Evolutionary conservation across 2,888 invertebrate species (phyloP).

Genomic region (Cinara cedri): DNA sequence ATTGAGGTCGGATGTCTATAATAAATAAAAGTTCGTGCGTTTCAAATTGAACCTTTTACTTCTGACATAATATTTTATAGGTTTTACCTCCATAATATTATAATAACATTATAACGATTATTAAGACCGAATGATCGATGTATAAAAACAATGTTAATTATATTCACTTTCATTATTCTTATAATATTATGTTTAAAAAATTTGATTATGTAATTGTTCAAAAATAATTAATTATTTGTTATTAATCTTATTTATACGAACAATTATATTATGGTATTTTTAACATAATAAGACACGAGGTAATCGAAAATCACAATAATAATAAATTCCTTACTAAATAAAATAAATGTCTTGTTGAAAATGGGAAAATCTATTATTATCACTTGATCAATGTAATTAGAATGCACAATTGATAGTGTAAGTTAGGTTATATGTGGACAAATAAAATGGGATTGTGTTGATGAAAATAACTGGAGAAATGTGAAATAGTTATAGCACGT

Average conservation of each 20-base stretch:
- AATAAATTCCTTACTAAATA: too few species aligned
- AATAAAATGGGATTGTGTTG: too few species aligned
- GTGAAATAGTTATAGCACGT: background rate
- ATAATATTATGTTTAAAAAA: background rate
- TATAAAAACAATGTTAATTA: background rate
- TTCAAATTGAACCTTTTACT: background rate
- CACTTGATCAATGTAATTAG: too few species aligned
- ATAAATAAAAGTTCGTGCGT: background rate
- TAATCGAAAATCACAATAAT: too few species aligned
- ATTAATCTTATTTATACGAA: too few species aligned
- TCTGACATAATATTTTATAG: background rate
- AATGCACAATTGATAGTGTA: too few species aligned
- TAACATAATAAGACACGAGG: too few species aligned
- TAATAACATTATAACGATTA: background rate
- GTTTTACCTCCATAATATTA: too few species aligned
- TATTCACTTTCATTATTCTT: conserved; percentile 10
- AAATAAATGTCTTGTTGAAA: too few species aligned
- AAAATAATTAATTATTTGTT: background rate
- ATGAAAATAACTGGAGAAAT: background rate
- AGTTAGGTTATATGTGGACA: too few species aligned
- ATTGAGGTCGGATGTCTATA: background rate
- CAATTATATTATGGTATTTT: background rate
- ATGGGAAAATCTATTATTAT: too few species aligned
- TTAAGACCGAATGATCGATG: background rate
- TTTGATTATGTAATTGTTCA: background rate